These are phyloP conservation scores for Sparidentex hasta DNA, from an alignment of 2,797 vertebrate species.

Conservation along the genomic window DNA sequence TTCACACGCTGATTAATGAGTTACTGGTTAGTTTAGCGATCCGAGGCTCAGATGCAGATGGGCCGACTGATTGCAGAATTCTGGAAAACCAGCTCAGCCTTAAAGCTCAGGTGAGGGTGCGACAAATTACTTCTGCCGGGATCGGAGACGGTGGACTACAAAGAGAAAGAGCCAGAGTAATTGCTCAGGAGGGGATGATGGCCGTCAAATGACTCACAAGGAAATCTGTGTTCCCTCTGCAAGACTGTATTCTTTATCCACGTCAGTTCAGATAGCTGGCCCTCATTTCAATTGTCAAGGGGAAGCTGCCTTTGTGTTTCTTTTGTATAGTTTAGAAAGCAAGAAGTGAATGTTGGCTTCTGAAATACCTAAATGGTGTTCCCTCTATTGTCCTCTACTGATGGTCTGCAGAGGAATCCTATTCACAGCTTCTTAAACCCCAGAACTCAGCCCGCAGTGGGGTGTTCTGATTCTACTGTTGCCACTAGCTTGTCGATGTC, in stretches of 20 bases:
- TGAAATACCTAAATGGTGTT: background rate
- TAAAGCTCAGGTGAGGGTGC: slow-evolving; percentile 21
- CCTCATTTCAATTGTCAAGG: background rate
- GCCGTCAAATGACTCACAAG: background rate
- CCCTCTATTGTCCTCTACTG: background rate
- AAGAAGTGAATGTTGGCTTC: background rate
- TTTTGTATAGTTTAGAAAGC: background rate
- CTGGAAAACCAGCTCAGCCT: slow-evolving; percentile 16
- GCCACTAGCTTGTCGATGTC: too few species aligned
- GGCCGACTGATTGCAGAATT: background rate
- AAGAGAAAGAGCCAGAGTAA: slow-evolving; percentile 12
- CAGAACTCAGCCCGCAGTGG: too few species aligned
- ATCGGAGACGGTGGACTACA: slow-evolving; percentile 28
- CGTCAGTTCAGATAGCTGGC: background rate
- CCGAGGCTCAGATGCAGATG: slow-evolving; percentile 5
- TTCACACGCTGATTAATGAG: slow-evolving; percentile 37
- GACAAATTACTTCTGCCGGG: slow-evolving; percentile 10
- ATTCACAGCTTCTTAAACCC: too few species aligned
- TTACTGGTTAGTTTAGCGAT: slow-evolving; percentile 18
- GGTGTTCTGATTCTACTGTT: too few species aligned
- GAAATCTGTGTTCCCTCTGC: background rate
- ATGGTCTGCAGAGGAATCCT: background rate
- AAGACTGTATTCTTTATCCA: background rate
- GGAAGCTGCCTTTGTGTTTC: background rate
- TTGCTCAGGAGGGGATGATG: slow-evolving; percentile 7